Percentiles rank a stretch among this genome's conserved stretches.
These are phyloP conservation scores for Darwinula stevensoni DNA, from an alignment of 2,888 invertebrate species.

Conservation along the genomic window DNA sequence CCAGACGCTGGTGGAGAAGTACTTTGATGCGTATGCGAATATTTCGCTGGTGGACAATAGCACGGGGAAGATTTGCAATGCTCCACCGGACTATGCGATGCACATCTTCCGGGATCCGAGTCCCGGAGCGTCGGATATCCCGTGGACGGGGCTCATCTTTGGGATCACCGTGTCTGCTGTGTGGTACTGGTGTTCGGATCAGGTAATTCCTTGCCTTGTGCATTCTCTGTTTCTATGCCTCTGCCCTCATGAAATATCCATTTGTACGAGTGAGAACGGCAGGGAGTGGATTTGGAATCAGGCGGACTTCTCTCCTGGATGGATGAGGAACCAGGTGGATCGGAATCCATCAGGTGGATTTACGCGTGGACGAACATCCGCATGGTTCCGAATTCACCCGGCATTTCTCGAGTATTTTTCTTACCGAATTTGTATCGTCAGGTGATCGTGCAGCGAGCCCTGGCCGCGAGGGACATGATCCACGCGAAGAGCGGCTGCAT, in stretches of 20 bases:
- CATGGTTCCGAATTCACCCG: too few relatives aligned
- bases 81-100: conserved; percentile 15
- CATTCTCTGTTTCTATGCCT: too few relatives aligned
- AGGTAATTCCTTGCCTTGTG: too few relatives aligned
- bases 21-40: conserved; percentile 15
- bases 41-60: conserved; percentile 12
- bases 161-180: conserved; percentile 15
- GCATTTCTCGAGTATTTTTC: too few relatives aligned
- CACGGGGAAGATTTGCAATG: conserved; percentile 12
- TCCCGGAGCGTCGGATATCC: conserved; percentile 13
- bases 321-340: too few relatives aligned
- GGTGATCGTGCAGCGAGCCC: conserved; percentile 20
- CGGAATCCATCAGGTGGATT: too few relatives aligned
- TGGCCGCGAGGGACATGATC: conserved; percentile 19
- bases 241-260: too few relatives aligned
- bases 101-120: conserved; percentile 14
- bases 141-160: conserved; percentile 15
- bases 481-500: conserved; percentile 22
- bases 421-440: too few relatives aligned
- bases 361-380: too few relatives aligned
- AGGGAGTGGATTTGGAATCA: too few relatives aligned
- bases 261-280: too few relatives aligned
- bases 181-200: conserved; percentile 20
- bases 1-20: conserved; percentile 15
- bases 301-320: too few relatives aligned